phyloP scores from a whole-genome alignment of 2,888 invertebrate genomes.

The Netelia fuscicornis region DNA sequence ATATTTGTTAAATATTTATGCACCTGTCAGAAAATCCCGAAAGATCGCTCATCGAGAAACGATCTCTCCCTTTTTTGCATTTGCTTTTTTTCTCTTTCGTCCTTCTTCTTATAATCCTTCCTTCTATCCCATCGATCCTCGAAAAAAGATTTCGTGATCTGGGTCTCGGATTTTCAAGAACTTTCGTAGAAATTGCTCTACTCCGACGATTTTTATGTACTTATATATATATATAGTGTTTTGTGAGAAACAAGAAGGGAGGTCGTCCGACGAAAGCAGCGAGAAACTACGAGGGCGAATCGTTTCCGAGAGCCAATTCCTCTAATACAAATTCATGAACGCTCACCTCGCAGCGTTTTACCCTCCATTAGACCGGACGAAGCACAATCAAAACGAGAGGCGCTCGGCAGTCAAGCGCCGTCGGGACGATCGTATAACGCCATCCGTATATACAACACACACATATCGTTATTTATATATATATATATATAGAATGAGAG shows the following conservation, averaged over 20 bases:
- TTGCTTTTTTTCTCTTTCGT: slow-evolving; percentile 73
- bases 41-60: slow-evolving; percentile 42
- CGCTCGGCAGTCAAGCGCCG: slow-evolving; percentile 61
- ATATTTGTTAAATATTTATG: slow-evolving; percentile 68
- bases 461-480: no score
- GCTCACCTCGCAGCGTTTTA: slow-evolving; percentile 77
- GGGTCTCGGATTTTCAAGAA: slow-evolving; percentile 59
- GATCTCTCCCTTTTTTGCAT: slow-evolving; percentile 58
- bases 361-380: slow-evolving; percentile 81
- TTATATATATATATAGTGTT: slow-evolving; percentile 25
- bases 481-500: background rate
- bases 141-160: slow-evolving; percentile 54
- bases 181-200: slow-evolving; percentile 34
- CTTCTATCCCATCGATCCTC: slow-evolving; percentile 15
- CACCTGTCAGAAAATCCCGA: slow-evolving; percentile 64
- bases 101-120: slow-evolving; percentile 24
- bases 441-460: background rate
- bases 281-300: slow-evolving; percentile 52
- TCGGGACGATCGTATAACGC: slow-evolving; percentile 55
- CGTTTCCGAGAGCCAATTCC: slow-evolving; percentile 76
- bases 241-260: slow-evolving; percentile 29
- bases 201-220: background rate
- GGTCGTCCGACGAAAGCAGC: slow-evolving; percentile 1
- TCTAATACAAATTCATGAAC: slow-evolving; percentile 84
- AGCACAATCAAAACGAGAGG: slow-evolving; percentile 80